Evolutionary conservation across 2,113 vertebrate genomes (phyloP), one percentile per base, ranked within the genome.

Genomic region (Psettodes erumei): DNA sequence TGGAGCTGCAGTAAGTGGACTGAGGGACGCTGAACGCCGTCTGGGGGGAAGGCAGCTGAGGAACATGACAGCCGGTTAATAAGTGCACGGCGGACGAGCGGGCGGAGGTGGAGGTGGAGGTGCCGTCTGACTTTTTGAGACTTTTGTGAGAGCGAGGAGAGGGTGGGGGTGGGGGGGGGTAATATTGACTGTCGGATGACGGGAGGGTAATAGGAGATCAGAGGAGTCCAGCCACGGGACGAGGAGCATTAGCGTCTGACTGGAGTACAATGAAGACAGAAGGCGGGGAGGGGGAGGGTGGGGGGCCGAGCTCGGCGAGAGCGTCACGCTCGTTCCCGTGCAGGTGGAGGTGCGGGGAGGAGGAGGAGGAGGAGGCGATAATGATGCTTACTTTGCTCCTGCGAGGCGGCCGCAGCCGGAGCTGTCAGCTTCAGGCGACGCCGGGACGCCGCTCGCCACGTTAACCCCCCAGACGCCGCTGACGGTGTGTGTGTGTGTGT

Each of bases 1-100:
- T 82, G 55, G 11, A 77, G 82, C 85, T 82, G 85, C 83, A 73
- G 87, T 82, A 87, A 88, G 85, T 87, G 89, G 91, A 90, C 91
- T 77, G 87, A 85, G 75, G 80, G 86, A 77, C 83, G 79, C 82
- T 91, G 86, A 90, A 88, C 86, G 73, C 83, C 75, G 82, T 89
- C 87, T 90, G 63, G 84, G 75, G 85, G 71, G 71, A 76, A 81
- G n/a, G n/a, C n/a, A n/a, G 71, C 74, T 80, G 88, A 85, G 64
- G 81, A 89, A 91, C 90, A 90, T 92, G 90, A 92, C 91, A 90
- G 88, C 80, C 81, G 83, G 86, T 89, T 90, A 89, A 92, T 92
- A 90, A 90, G 86, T 75, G 85, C 70, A 68, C 65, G 83, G 82
- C 71, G 81, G 81, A 89, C 18, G 75, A 81, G 62, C 47, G 16